Conservation (phyloP, 2,113 vertebrate species). For the Serinus canaria region DNA sequence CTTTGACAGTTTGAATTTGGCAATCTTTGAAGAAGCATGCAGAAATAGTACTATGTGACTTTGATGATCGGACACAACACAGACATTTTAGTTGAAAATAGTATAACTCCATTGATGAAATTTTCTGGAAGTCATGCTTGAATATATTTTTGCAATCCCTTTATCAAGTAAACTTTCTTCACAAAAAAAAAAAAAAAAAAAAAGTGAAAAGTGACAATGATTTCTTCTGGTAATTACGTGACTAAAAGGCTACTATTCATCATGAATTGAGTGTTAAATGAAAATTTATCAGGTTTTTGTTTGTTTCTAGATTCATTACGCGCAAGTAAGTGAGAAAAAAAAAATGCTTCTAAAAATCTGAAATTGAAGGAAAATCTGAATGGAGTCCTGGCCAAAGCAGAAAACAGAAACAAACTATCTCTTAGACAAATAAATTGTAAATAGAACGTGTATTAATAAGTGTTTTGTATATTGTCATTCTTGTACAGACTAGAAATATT, state of each 20-base stretch:
- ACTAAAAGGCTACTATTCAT: background rate
- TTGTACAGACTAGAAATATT: background rate
- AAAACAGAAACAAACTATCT: background rate
- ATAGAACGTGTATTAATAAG: accelerated
- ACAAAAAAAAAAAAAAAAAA: background rate
- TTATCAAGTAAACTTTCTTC: background rate
- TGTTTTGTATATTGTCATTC: background rate
- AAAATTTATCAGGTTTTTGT: background rate
- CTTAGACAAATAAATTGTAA: background rate
- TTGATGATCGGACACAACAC: background rate
- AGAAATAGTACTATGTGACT: background rate
- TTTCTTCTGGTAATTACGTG: background rate
- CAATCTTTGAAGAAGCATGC: background rate
- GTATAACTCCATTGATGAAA: background rate
- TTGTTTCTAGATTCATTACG: background rate
- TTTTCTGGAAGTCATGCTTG: background rate
- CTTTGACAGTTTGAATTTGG: background rate
- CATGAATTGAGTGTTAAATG: background rate
- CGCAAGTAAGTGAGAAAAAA: background rate
- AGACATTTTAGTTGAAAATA: background rate
- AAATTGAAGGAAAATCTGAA: background rate
- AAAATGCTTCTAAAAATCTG: background rate
- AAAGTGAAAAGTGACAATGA: background rate
- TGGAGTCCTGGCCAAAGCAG: background rate
- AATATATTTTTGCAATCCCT: background rate